Percentiles rank a stretch among this genome's conserved stretches.
phyloP scores from a whole-genome alignment of 37 sponge, comb jelly and placozoan genomes.

The Aphrocallistes beatrix region DNA sequence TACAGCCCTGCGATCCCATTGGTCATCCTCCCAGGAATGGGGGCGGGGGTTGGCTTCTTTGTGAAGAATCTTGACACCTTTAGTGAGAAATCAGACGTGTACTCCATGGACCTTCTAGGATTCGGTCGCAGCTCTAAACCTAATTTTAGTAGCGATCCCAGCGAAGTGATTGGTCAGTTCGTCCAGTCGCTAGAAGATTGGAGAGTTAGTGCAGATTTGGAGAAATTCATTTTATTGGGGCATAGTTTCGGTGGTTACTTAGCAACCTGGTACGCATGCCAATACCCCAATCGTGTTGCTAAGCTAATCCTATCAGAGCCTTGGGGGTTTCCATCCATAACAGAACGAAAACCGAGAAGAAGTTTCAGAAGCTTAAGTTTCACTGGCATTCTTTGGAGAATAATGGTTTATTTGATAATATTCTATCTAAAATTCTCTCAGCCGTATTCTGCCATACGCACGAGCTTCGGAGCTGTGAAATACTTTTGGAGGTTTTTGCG shows the following conservation, averaged over 20 bases:
- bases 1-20: conserved; percentile 24
- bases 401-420: not conserved
- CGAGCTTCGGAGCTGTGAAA: not conserved
- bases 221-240: conserved; percentile 56
- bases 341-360: not conserved
- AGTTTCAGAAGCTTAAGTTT: not conserved
- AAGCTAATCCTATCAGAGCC: conserved; percentile 73
- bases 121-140: conserved; percentile 47
- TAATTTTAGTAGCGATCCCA: conserved; percentile 24
- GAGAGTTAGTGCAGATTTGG: conserved; percentile 46
- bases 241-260: conserved; percentile 81
- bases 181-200: conserved; percentile 57
- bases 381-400: not conserved
- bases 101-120: conserved; percentile 40
- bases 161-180: conserved; percentile 26
- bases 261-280: conserved; percentile 39
- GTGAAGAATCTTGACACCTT: conserved; percentile 47
- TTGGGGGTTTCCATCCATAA: conserved; percentile 46
- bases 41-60: conserved; percentile 49
- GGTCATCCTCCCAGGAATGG: conserved; percentile 73
- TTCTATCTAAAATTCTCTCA: not conserved
- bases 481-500: conserved; percentile 19
- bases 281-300: conserved; percentile 34
- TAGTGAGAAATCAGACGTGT: conserved; percentile 20
- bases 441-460: not conserved